Conservation (phyloP, 2,113 vertebrate genomes). For the Ursus arctos region DNA sequence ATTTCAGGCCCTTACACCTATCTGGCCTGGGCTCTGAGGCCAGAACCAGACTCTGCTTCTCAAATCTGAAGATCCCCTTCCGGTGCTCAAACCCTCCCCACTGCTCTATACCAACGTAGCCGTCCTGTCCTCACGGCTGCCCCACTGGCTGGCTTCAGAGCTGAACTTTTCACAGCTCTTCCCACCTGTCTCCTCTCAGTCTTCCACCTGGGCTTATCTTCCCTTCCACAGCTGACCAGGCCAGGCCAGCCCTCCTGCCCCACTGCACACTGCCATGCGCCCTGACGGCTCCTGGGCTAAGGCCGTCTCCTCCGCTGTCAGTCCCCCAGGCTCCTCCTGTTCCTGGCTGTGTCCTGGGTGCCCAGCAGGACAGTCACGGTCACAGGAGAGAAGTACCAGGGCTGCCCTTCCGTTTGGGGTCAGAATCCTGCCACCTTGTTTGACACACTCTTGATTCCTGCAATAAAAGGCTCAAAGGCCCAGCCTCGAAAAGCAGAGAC, state of each 20-base stretch:
- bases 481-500: not conserved
- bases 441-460: not conserved
- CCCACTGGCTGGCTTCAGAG: not conserved
- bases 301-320: accelerated
- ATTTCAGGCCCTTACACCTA: not conserved
- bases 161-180: accelerated
- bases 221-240: not conserved
- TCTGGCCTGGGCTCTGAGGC: not conserved
- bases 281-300: not conserved
- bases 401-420: not conserved
- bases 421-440: not conserved
- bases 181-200: not conserved
- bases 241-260: not conserved
- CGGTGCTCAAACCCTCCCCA: not conserved
- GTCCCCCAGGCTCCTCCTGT: accelerated
- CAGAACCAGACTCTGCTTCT: not conserved
- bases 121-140: accelerated
- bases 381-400: not conserved
- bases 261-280: accelerated
- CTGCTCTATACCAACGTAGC: not conserved
- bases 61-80: not conserved
- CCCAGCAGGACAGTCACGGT: no score
- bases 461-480: not conserved
- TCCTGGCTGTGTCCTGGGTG: not conserved
- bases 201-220: not conserved